Percentiles rank a stretch among this genome's conserved stretches.
These are phyloP conservation scores for Chiridota heheva DNA, from an alignment of 35 echinoderm and acorn worm species.

Conservation along the genomic window DNA sequence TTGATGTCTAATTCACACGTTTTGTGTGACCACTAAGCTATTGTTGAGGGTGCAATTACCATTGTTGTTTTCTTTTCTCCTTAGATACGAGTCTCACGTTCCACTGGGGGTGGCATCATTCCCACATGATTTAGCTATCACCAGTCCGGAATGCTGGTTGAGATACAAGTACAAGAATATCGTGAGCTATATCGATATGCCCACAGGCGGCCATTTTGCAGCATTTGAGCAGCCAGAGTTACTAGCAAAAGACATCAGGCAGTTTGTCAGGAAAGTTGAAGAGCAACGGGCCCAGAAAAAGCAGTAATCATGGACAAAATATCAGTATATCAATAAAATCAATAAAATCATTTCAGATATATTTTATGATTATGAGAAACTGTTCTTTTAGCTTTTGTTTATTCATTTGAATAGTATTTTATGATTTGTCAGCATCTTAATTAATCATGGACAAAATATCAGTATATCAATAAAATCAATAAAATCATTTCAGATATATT, in stretches of 20 bases:
- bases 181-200: conserved; percentile 52
- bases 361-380: too few species aligned
- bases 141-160: conserved; percentile 25
- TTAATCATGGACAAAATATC: too few species aligned
- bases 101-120: background rate
- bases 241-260: conserved; percentile 61
- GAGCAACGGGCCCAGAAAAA: background rate
- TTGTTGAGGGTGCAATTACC: too few species aligned
- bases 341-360: background rate
- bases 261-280: conserved; percentile 78
- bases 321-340: too few species aligned
- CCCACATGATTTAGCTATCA: background rate
- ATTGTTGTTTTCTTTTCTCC: too few species aligned
- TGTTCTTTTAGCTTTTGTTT: too few species aligned
- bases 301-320: background rate
- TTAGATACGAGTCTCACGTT: too few species aligned
- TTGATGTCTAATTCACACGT: too few species aligned
- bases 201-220: conserved; percentile 81
- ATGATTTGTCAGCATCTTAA: too few species aligned
- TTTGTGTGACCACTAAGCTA: too few species aligned
- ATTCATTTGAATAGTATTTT: too few species aligned
- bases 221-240: conserved; percentile 63
- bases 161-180: conserved; percentile 48
- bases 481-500: background rate
- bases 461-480: background rate